phyloP scores from a whole-genome alignment of 2,113 vertebrate species.

The Bujurquina vittata region DNA sequence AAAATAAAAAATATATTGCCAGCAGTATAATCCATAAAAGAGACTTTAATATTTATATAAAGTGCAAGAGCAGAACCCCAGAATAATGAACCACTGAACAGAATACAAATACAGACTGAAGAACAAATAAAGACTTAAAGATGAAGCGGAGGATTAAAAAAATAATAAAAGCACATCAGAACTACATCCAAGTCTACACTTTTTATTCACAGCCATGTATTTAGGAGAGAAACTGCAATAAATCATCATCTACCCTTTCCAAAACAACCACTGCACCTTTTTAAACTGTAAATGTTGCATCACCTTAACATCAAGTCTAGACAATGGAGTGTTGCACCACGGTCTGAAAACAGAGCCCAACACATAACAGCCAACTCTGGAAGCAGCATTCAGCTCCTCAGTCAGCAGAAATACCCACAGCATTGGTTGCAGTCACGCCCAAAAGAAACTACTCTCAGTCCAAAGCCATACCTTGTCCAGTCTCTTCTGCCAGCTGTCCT shows the following conservation, averaged over 20 bases:
- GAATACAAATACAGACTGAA: neutral
- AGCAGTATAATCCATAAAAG: neutral
- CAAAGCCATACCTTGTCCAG: slow-evolving; percentile 89
- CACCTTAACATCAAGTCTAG: neutral
- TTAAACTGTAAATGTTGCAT: neutral
- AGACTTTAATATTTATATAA: neutral
- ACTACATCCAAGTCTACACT: neutral
- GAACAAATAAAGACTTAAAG: neutral
- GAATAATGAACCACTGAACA: neutral
- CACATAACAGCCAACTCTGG: neutral
- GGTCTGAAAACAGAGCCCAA: neutral
- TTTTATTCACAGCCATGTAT: neutral
- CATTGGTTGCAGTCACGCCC: neutral
- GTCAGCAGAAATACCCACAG: neutral
- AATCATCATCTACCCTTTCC: neutral
- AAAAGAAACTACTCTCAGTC: neutral
- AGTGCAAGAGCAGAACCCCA: neutral
- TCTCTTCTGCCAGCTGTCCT: slow-evolving; percentile 97
- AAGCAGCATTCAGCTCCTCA: neutral
- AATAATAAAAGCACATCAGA: neutral
- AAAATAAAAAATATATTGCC: neutral
- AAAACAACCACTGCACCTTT: neutral
- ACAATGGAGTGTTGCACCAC: neutral
- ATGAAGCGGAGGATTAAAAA: neutral
- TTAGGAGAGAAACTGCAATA: neutral